Conservation (phyloP, 2,113 vertebrate species). For the Cyprinodon brontotheroides region DNA sequence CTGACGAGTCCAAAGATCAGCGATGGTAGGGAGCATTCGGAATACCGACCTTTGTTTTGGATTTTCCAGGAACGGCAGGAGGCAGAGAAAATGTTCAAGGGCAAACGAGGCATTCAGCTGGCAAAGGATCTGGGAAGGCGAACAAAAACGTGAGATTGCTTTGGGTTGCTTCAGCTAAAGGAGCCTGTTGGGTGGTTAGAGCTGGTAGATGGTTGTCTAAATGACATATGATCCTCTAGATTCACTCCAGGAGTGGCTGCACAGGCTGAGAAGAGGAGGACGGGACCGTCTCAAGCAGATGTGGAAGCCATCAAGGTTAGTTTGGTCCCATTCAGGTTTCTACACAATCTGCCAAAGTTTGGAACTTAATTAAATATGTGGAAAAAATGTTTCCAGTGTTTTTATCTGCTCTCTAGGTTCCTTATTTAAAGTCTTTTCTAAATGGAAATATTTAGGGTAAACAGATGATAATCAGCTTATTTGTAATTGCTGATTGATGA, state of each 20-base stretch:
- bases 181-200: neutral
- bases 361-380: no score
- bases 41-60: conserved; percentile 73
- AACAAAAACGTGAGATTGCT: conserved; percentile 97
- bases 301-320: conserved; percentile 96
- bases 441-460: no score
- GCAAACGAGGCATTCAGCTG: conserved; percentile 98
- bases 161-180: conserved; percentile 40
- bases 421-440: no score
- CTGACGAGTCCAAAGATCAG: neutral
- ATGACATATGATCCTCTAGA: conserved; percentile 66
- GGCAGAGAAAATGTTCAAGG: conserved; percentile 99
- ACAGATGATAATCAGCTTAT: no score
- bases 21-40: neutral
- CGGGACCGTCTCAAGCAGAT: conserved; percentile 89
- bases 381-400: no score
- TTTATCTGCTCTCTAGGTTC: no score
- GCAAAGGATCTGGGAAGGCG: conserved; percentile 99
- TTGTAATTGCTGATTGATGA: no score
- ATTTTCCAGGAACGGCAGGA: conserved; percentile 95
- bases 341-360: no score
- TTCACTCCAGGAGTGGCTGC: conserved; percentile 91
- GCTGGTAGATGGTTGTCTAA: neutral
- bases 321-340: neutral
- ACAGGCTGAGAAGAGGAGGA: conserved; percentile 91